Conservation (phyloP, 2,888 invertebrate genomes). For the Phyllotreta striolata region DNA sequence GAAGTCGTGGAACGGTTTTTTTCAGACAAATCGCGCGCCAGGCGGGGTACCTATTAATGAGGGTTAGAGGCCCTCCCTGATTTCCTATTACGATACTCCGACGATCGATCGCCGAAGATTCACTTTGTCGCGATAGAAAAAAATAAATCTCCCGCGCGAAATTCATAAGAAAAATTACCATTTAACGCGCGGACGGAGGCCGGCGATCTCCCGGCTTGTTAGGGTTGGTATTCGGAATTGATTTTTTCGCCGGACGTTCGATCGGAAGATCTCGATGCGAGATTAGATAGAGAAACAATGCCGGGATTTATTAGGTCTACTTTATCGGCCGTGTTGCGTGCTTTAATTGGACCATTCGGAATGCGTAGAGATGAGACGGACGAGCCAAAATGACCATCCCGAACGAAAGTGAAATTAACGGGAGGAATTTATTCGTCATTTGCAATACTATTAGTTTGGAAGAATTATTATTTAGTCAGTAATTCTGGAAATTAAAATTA, state of each 20-base stretch:
- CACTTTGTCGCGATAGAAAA: slow-evolving; percentile 26
- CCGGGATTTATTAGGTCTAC: slow-evolving; percentile 59
- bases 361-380: slow-evolving; percentile 43
- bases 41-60: slow-evolving; percentile 2
- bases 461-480: background rate
- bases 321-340: slow-evolving; percentile 52
- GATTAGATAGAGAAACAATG: slow-evolving; percentile 61
- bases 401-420: slow-evolving; percentile 29
- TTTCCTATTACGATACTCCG: background rate
- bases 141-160: slow-evolving; percentile 36
- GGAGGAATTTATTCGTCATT: background rate
- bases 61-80: background rate
- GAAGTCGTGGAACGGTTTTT: slow-evolving; percentile 13
- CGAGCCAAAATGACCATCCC: slow-evolving; percentile 10
- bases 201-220: slow-evolving; percentile 52
- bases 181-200: slow-evolving; percentile 45
- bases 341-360: slow-evolving; percentile 47
- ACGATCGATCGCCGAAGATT: background rate
- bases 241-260: slow-evolving; percentile 54
- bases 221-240: slow-evolving; percentile 58
- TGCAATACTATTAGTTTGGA: background rate
- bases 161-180: slow-evolving; percentile 48
- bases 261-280: slow-evolving; percentile 58
- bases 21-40: background rate
- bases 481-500: background rate